Percentiles rank a stretch among this genome's conserved stretches.
Evolutionary conservation across 2,888 invertebrate genomes (phyloP).

Genomic region (Ditula angustiorana): DNA sequence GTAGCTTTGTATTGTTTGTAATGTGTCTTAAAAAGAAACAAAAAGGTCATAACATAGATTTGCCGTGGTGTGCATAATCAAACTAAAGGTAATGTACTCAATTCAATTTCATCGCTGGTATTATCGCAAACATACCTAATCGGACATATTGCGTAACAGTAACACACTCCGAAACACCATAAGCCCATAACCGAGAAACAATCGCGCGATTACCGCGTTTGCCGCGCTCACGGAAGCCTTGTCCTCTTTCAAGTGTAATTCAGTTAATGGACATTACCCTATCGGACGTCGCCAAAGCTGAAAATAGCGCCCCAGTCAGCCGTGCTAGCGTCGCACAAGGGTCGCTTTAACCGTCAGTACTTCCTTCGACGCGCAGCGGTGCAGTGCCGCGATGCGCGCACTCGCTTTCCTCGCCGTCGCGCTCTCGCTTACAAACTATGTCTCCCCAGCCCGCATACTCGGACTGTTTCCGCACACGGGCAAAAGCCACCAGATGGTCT

Average conservation of each 20-base stretch:
- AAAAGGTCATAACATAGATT: too few species aligned
- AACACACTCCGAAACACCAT: background rate
- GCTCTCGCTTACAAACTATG: constrained; percentile 56
- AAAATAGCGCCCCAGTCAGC: constrained; percentile 48
- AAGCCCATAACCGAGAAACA: constrained; percentile 10
- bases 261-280: constrained; percentile 47
- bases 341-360: constrained; percentile 45
- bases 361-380: constrained; percentile 44
- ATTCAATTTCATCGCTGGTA: background rate
- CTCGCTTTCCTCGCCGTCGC: constrained; percentile 50
- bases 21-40: too few species aligned
- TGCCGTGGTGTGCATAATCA: too few species aligned
- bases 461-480: constrained; percentile 86
- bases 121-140: background rate
- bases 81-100: too few species aligned
- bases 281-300: constrained; percentile 48
- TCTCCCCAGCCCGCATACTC: constrained; percentile 77
- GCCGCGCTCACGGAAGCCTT: constrained; percentile 30
- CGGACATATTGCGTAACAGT: background rate
- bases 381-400: constrained; percentile 61
- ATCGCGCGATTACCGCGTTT: constrained; percentile 26
- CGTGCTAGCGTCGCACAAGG: constrained; percentile 19
- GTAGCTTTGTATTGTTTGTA: too few species aligned
- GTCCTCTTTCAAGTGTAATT: constrained; percentile 42
- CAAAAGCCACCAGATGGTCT: constrained; percentile 87